A percentile compares a stretch with the other conserved stretches of the same genome.
Conservation (phyloP, 2,888 invertebrate genomes). For the Lampropteryx suffumata region DNA sequence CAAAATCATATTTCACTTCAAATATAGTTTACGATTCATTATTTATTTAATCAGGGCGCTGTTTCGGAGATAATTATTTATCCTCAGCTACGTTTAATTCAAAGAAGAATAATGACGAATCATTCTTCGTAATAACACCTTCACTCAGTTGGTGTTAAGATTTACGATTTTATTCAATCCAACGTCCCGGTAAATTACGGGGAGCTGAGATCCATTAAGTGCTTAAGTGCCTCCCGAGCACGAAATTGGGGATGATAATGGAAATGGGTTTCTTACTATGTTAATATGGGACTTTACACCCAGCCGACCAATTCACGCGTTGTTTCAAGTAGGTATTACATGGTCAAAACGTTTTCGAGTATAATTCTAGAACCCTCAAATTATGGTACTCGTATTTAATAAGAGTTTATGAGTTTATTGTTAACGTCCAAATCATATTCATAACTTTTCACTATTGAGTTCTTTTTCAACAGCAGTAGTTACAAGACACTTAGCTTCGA, state of each 20-base stretch:
- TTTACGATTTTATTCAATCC: constrained; percentile 81
- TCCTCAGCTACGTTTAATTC: constrained; percentile 50
- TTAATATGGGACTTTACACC: constrained; percentile 72
- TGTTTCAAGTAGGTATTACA: constrained; percentile 61
- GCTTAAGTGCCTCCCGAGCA: constrained; percentile 80
- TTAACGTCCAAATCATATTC: no score
- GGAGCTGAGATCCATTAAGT: constrained; percentile 80
- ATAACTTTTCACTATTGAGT: no score
- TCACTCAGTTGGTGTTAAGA: constrained; percentile 70
- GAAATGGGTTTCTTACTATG: constrained; percentile 78
- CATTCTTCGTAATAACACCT: constrained; percentile 72
- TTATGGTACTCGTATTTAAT: no score
- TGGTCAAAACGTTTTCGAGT: constrained; percentile 44
- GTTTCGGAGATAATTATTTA: constrained; percentile 37
- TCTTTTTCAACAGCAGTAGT: no score
- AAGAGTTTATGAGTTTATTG: no score
- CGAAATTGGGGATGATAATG: constrained; percentile 81
- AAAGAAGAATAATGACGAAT: constrained; percentile 61
- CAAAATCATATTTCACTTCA: constrained; percentile 13
- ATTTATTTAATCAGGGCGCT: constrained; percentile 28
- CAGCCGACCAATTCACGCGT: constrained; percentile 63
- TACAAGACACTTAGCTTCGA: constrained; percentile 27
- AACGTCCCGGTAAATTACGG: constrained; percentile 76
- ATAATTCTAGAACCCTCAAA: constrained; percentile 44
- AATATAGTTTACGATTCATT: constrained; percentile 15